These are phyloP conservation scores for Magallana ariakensis DNA, from an alignment of 1,140 invertebrate genomes.

Conservation along the genomic window DNA sequence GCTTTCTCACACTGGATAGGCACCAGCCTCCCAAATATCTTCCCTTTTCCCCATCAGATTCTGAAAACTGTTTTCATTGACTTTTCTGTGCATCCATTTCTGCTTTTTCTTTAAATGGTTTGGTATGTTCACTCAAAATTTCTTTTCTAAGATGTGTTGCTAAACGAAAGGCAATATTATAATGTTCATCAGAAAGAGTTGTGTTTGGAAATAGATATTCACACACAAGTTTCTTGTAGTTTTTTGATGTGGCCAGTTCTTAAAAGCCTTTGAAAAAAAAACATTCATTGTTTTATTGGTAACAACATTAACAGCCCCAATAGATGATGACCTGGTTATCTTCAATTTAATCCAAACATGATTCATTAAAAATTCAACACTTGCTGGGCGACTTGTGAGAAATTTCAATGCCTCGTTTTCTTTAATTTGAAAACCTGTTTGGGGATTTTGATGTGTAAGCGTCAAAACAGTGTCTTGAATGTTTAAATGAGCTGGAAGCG, in stretches of 20 bases:
- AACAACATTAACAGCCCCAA: conserved; percentile 26
- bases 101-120: conserved; percentile 33
- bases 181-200: conserved; percentile 16
- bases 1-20: conserved; percentile 23
- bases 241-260: neutral
- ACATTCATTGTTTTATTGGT: conserved; percentile 39
- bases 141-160: conserved; percentile 37
- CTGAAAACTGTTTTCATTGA: conserved; percentile 33
- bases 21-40: conserved; percentile 53
- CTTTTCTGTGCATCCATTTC: conserved; percentile 32
- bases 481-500: conserved; percentile 18
- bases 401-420: conserved; percentile 28
- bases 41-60: conserved; percentile 45
- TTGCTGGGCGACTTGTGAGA: neutral
- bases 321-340: conserved; percentile 9
- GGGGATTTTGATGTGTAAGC: neutral
- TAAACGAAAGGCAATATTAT: conserved; percentile 37
- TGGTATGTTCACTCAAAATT: conserved; percentile 26
- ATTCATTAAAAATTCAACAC: neutral
- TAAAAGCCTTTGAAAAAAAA: conserved; percentile 40
- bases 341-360: conserved; percentile 32
- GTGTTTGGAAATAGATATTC: conserved; percentile 29
- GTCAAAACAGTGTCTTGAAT: conserved; percentile 16
- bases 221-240: conserved; percentile 5
- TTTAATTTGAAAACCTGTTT: conserved; percentile 24